Base-by-base conservation (phyloP, 2,797 vertebrate genomes). In the Tolypeutes matacus region DNA sequence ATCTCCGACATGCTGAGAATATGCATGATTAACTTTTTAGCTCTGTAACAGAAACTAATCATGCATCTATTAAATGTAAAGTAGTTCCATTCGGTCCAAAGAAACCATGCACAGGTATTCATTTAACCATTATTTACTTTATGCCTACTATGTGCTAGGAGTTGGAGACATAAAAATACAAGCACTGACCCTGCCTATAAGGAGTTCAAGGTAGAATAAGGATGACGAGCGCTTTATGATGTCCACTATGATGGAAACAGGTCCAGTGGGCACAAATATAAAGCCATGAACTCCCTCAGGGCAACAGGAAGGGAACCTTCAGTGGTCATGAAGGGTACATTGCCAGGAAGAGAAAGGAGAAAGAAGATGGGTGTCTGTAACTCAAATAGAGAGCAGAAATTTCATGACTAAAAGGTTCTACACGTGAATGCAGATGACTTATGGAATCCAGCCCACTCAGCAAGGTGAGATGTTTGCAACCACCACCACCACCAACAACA, bases 1-100 rank as follows among this genome's bases (percentile, higher is more conserved):
- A 29, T 81, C 18, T 53, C 18, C 49, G 46, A 56, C 18, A 34
- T 0, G 8, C 15, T 56, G 27, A 89, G n/a, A 86, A 86, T 58
- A 58, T 42, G 12, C 60, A 89, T 69, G 36, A 64, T 27, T 65
- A 82, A 70, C 23, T 64, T 83, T 90, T 70, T 27, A 80, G 73
- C 15, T 86, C 46, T 94, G 23, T 64, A 72, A 77, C 46, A 69
- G 58, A 89, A 93, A 89, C 18, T 36, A 73, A 83, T 34, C 62
- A 36, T 25, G 2, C 72, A 46, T 91, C 39, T 80, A 76, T 88
- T 85, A 87, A 85, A 49, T 77, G 36, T 46, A 65, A 91, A 70
- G 23, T 31, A 51, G 36, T 49, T 49, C 46, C 85, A 60, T 20
- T 78, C 85, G 65, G 23, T 56, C 36, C 46, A 60, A 69, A 39